A percentile compares a stretch with the other conserved stretches of the same genome.
Evolutionary conservation across 2,113 vertebrate species (phyloP).

Genomic region (Accipiter cooperii): DNA sequence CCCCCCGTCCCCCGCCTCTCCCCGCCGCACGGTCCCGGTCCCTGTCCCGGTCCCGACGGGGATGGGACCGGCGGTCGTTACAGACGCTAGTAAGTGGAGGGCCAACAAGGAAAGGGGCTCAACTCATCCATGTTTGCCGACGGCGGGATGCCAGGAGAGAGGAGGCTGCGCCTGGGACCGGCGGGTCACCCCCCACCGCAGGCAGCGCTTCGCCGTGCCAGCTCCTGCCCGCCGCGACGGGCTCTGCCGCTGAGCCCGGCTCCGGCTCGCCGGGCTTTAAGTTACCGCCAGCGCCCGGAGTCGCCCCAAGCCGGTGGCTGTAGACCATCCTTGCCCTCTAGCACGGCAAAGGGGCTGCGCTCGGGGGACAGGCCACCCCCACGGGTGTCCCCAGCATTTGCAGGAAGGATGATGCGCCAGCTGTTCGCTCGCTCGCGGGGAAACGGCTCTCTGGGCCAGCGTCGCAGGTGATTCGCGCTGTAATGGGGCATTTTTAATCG

Average conservation of each 20-base stretch:
- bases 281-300: neutral
- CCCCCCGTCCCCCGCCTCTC: neutral
- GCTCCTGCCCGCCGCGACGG: neutral
- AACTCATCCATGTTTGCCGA: fast-evolving
- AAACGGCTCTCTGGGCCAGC: neutral
- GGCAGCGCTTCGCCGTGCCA: neutral
- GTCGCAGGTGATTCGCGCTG: neutral
- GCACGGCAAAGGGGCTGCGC: neutral
- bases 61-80: neutral
- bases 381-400: neutral
- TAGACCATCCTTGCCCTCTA: neutral
- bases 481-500: fast-evolving
- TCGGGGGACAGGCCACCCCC: neutral
- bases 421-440: neutral
- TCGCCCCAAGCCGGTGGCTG: fast-evolving
- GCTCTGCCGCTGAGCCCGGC: neutral
- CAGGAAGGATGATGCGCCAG: neutral
- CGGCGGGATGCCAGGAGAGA: neutral
- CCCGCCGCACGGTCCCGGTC: neutral
- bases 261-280: neutral
- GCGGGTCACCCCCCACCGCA: neutral
- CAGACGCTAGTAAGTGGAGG: neutral
- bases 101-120: neutral
- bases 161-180: neutral
- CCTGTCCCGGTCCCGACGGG: neutral